Base-by-base conservation (phyloP, 2,797 vertebrate species). In the Sebastes matsubarae region DNA sequence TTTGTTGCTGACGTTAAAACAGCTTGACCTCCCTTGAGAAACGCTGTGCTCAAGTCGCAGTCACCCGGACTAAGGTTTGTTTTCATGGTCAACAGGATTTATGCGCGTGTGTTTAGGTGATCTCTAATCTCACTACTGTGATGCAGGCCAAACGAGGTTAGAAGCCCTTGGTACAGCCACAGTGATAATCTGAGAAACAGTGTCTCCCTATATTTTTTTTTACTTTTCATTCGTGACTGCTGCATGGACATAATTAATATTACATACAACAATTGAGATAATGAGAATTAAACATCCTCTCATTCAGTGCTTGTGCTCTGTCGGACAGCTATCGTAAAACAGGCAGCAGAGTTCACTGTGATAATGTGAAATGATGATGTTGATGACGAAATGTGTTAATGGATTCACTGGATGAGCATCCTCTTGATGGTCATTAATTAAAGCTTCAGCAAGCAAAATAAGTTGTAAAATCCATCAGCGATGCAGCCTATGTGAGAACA, bases 1-100 rank as follows among this genome's bases (percentile, higher is more conserved):
- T 89, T 89, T 92, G 83, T 84, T 84, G 71, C 55, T 30, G 74
- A 30, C 67, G 7, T 89, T 82, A 75, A 79, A 75, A 38, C 29
- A 18, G 68, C 71, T 75, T 87, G 81, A 88, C 81, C 78, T 78
- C 72, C 68, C 63, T 63, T 73, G 5, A 77, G 36, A 60, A 83
- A 72, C 34, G 73, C 7, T 10, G 2, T 22, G 25, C 71, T 85
- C 6, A 1, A 75, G 57, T 29, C 3, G 22, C 75, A 83, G 64
- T 77, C 76, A 75, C 24, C 76, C 54, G 4, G 38, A 74, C 36
- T n/a, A 42, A 24, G 29, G 57, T 36, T 75, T 85, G 77, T 77
- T 75, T 82, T 72, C 86, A 63, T 20, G 68, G 82, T 74, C 70
- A 82, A 38, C 69, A 52, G 83, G 66, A 80, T 71, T 61, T 82